Percentiles rank a stretch among this genome's conserved stretches.
These are phyloP conservation scores for Xiphorhynchus erythropygius DNA, from an alignment of 2,797 vertebrate species.

Conservation along the genomic window DNA sequence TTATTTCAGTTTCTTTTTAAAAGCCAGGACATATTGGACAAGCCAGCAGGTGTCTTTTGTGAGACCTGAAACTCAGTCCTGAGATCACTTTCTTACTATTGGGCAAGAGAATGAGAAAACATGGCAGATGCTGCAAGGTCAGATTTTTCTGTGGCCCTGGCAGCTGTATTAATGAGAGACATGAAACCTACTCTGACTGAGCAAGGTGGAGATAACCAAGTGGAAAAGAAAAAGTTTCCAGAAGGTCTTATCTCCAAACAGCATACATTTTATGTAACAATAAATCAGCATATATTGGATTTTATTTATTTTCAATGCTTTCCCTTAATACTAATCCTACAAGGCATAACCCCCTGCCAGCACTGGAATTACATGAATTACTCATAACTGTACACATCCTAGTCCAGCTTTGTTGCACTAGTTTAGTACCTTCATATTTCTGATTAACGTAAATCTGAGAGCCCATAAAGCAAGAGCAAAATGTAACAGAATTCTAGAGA, in stretches of 20 bases:
- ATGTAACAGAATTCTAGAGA: not conserved
- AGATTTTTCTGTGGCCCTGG: not conserved
- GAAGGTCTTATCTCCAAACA: not conserved
- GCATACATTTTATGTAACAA: not conserved
- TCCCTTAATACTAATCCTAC: not conserved
- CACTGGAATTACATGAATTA: not conserved
- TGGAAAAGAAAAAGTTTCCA: not conserved
- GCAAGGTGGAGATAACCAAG: not conserved
- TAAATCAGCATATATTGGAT: not conserved
- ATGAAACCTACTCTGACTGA: not conserved
- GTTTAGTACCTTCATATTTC: not conserved
- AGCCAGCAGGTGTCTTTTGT: not conserved
- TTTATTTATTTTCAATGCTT: not conserved
- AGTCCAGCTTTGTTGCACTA: not conserved
- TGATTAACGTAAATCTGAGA: not conserved
- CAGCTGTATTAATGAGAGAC: not conserved
- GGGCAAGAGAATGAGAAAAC: not conserved
- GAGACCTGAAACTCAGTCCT: not conserved
- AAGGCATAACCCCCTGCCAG: not conserved
- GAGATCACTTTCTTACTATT: not conserved
- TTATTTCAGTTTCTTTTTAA: conserved; percentile 1
- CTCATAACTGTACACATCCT: not conserved
- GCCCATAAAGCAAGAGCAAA: not conserved
- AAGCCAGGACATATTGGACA: not conserved
- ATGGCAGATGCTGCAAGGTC: not conserved